phyloP scores from a whole-genome alignment of 2,113 vertebrate species.

The Xiphophorus maculatus region DNA sequence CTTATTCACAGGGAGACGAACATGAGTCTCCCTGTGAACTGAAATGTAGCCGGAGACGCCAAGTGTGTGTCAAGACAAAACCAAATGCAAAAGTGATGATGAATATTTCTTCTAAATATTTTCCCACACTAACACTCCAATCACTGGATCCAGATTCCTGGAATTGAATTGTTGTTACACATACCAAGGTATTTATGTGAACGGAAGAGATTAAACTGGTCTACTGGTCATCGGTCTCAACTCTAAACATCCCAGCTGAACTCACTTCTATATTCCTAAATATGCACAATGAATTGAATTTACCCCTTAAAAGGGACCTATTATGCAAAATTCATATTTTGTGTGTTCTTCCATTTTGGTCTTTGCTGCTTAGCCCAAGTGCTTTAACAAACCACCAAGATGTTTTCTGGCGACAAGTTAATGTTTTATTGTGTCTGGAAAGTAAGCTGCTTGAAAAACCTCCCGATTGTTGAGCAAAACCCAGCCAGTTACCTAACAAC shows the following conservation, averaged over 20 bases:
- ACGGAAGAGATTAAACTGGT: constrained; percentile 42
- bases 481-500: no score
- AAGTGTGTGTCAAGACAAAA: constrained; percentile 54
- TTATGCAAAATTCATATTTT: no score
- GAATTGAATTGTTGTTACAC: constrained; percentile 51
- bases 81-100: constrained; percentile 46
- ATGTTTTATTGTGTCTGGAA: no score
- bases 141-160: constrained; percentile 8
- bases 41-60: constrained; percentile 57
- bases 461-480: no score
- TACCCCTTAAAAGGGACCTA: no score
- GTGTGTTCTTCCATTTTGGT: no score
- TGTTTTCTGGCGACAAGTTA: no score
- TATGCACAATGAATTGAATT: not conserved
- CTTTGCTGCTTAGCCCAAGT: no score
- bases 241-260: constrained; percentile 22
- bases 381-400: no score
- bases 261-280: not conserved
- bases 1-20: not conserved
- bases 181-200: constrained; percentile 39
- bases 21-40: constrained; percentile 31
- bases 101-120: constrained; percentile 63
- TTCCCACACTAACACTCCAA: constrained; percentile 70
- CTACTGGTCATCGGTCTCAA: constrained; percentile 49
- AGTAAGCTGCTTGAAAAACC: no score